Percentiles rank a stretch among this genome's conserved stretches.
Evolutionary conservation across 2,113 vertebrate genomes (phyloP).

Genomic region (Cairina moschata): DNA sequence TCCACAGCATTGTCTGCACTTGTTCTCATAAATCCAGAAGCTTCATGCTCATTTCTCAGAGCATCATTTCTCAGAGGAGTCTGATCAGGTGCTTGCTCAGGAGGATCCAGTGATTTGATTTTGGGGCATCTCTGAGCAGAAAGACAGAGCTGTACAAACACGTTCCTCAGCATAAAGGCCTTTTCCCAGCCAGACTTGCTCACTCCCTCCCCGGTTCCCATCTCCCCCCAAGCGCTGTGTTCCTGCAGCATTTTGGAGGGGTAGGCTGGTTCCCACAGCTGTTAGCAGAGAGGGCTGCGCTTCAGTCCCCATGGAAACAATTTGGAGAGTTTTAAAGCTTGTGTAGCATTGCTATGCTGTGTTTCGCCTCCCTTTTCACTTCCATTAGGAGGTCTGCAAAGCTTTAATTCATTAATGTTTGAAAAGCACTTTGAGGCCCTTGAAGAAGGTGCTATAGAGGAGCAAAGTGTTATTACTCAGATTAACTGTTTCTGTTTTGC

Average conservation of each 20-base stretch:
- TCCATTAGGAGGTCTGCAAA: neutral
- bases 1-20: neutral
- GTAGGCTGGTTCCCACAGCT: neutral
- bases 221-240: neutral
- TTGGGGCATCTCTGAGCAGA: neutral
- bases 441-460: conserved; percentile 29
- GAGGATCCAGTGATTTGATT: neutral
- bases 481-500: conserved; percentile 38
- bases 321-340: conserved; percentile 54
- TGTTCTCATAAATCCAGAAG: neutral
- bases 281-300: neutral
- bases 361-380: conserved; percentile 11
- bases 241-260: conserved; percentile 12
- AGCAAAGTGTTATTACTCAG: conserved; percentile 19
- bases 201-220: neutral
- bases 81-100: neutral
- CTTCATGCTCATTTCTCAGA: neutral
- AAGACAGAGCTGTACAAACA: neutral
- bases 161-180: neutral
- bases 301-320: conserved; percentile 70
- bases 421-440: conserved; percentile 50
- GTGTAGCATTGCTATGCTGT: conserved; percentile 33
- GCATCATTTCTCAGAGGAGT: neutral
- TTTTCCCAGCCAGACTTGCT: neutral
- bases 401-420: conserved; percentile 34